Percentiles rank a stretch among this genome's conserved stretches.
Conservation (phyloP, 2,888 invertebrate species). For the Mactromeris polynyma region DNA sequence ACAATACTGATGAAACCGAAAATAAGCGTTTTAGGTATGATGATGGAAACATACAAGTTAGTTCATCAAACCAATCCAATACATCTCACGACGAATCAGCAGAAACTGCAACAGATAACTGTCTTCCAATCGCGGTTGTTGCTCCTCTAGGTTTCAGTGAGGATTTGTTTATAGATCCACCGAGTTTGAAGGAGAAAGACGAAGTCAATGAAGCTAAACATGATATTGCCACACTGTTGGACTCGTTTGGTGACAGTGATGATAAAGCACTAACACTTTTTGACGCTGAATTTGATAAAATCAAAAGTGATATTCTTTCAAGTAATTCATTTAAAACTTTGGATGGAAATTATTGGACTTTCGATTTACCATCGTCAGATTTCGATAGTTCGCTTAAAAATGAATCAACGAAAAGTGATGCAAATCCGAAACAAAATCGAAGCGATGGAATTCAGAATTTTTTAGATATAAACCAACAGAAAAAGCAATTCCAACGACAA, state of each 20-base stretch:
- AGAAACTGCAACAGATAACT: constrained; percentile 10
- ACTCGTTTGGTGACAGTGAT: constrained; percentile 22
- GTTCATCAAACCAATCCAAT: neutral
- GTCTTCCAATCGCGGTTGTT: constrained; percentile 36
- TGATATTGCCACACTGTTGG: constrained; percentile 22
- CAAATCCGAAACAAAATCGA: neutral
- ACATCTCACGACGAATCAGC: neutral
- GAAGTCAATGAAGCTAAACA: neutral
- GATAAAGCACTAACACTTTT: constrained; percentile 18
- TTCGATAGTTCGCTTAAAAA: neutral
- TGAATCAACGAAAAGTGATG: neutral
- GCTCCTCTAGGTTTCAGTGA: constrained; percentile 36
- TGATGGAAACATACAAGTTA: neutral
- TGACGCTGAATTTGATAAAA: constrained; percentile 45
- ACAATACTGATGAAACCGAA: neutral
- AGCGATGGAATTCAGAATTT: neutral
- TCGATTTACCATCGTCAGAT: neutral
- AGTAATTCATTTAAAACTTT: constrained; percentile 37
- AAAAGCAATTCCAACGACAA: constrained; percentile 11
- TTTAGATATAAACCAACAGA: neutral
- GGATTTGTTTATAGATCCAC: neutral
- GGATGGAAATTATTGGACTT: constrained; percentile 44
- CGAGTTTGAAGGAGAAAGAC: neutral
- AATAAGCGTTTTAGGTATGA: neutral
- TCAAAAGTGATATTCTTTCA: constrained; percentile 32